A percentile compares a stretch with the other conserved stretches of the same genome.
phyloP scores from a whole-genome alignment of 2,888 invertebrate species.

The Tanytarsus gracilentus region DNA sequence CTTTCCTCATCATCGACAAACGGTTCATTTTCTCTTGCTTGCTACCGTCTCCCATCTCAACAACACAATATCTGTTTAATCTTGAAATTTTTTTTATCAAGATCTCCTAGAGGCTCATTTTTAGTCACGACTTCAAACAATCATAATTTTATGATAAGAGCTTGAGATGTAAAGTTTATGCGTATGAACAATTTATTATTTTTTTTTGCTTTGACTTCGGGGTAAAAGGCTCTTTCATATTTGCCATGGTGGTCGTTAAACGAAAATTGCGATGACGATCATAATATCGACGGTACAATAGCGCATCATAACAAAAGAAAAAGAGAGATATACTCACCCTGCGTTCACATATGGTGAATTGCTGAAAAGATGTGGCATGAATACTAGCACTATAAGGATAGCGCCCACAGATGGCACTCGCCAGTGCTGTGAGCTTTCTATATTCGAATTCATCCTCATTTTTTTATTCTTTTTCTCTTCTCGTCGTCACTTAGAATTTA shows the following conservation, averaged over 20 bases:
- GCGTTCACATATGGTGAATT: constrained; percentile 29
- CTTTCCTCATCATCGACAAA: constrained; percentile 24
- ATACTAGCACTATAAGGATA: constrained; percentile 26
- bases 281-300: not conserved
- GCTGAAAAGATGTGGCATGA: constrained; percentile 28
- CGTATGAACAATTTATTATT: not conserved
- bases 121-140: constrained; percentile 26
- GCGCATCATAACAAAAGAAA: not conserved
- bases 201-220: too few species aligned
- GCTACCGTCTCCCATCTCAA: not conserved
- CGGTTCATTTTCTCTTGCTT: constrained; percentile 11
- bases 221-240: too few species aligned
- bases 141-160: constrained; percentile 8
- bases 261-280: not conserved
- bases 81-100: constrained; percentile 6
- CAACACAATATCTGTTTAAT: too few species aligned
- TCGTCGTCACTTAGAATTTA: not conserved
- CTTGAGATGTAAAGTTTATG: not conserved
- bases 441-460: constrained; percentile 17
- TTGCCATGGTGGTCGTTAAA: too few species aligned
- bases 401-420: constrained; percentile 24
- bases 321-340: constrained; percentile 20
- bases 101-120: constrained; percentile 19
- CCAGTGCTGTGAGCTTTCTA: constrained; percentile 27
- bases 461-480: not conserved